Evolutionary conservation across 2,797 vertebrate species (phyloP).

Genomic region (Thaleichthys pacificus): DNA sequence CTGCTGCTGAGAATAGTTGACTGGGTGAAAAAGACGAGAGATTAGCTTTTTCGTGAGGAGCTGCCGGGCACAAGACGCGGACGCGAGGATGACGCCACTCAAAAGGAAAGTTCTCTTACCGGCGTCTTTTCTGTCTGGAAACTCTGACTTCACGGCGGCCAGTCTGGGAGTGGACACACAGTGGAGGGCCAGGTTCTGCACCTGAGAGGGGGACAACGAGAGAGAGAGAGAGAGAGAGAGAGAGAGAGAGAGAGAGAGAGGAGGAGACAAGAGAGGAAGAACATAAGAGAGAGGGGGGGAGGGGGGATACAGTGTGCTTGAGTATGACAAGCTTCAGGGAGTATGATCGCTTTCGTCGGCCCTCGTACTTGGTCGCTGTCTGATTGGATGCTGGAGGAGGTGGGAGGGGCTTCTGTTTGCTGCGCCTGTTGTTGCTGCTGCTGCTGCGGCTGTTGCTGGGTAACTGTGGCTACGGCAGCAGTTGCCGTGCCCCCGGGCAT

Average conservation of each 20-base stretch:
- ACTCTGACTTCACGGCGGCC: constrained; percentile 73
- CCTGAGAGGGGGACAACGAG: constrained; percentile 64
- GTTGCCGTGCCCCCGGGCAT: constrained; percentile 96
- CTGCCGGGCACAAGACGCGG: too few species aligned
- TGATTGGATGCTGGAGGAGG: constrained; percentile 76
- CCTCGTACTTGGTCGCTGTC: constrained; percentile 89
- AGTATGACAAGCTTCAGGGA: not conserved
- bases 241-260: too few species aligned
- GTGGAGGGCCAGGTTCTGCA: constrained; percentile 95
- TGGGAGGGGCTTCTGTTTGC: constrained; percentile 79
- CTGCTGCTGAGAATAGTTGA: constrained; percentile 82
- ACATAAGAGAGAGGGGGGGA: not conserved
- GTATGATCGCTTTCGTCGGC: not conserved
- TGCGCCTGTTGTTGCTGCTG: constrained; percentile 59
- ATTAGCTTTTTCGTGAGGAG: not conserved
- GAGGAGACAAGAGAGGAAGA: not conserved
- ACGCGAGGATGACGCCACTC: too few species aligned
- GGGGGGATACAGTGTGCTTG: not conserved
- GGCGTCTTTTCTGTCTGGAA: constrained; percentile 76
- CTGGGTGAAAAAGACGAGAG: constrained; percentile 43
- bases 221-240: not conserved
- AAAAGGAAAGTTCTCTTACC: constrained; percentile 36
- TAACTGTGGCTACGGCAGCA: constrained; percentile 81
- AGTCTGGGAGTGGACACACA: constrained; percentile 79
- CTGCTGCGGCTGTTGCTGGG: constrained; percentile 72